A percentile compares a stretch with the other conserved stretches of the same genome.
phyloP scores from a whole-genome alignment of 2,113 vertebrate species.

The Perca fluviatilis region DNA sequence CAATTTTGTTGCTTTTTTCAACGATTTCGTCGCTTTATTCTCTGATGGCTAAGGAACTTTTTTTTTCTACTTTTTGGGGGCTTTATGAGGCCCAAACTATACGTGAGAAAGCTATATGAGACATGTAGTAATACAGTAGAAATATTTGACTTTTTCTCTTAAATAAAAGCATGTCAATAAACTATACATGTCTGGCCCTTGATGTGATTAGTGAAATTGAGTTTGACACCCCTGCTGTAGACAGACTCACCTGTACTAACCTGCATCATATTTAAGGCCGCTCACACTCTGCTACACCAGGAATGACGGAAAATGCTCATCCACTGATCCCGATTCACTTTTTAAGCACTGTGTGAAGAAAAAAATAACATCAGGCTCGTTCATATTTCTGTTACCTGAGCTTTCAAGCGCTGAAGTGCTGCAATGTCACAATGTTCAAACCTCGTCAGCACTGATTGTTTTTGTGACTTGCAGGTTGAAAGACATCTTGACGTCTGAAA shows the following conservation, averaged over 20 bases:
- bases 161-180: too few species aligned
- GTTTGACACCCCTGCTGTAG: slow-evolving; percentile 20
- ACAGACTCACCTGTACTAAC: slow-evolving; percentile 58
- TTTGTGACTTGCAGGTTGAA: slow-evolving; percentile 31
- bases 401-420: slow-evolving; percentile 31
- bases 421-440: background rate
- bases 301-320: slow-evolving; percentile 72
- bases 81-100: too few species aligned
- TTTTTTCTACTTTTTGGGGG: too few species aligned
- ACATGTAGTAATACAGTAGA: too few species aligned
- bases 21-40: too few species aligned
- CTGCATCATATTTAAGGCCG: slow-evolving; percentile 51
- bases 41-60: too few species aligned
- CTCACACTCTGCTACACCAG: slow-evolving; percentile 60
- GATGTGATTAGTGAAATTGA: too few species aligned
- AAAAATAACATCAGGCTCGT: background rate
- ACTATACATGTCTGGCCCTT: too few species aligned
- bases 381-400: slow-evolving; percentile 18
- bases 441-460: background rate
- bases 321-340: slow-evolving; percentile 54
- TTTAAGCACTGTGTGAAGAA: slow-evolving; percentile 7
- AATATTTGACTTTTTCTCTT: too few species aligned
- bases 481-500: background rate
- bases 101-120: too few species aligned
- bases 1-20: too few species aligned